Base-by-base conservation (phyloP, 2,888 invertebrate genomes). In the Pristionchus fissidentatus region DNA sequence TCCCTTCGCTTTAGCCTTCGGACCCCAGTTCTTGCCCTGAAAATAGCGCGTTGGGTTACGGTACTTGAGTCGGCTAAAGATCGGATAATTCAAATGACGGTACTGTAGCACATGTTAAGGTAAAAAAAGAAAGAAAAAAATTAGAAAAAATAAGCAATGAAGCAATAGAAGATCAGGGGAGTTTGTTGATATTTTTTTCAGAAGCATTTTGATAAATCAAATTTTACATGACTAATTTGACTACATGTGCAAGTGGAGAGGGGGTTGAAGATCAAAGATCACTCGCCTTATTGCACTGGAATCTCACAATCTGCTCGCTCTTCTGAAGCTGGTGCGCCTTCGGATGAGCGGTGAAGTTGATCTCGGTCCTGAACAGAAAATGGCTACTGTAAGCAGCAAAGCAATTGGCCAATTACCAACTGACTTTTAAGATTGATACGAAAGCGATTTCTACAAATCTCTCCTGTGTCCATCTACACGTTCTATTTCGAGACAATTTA, bases 11-110 rank as follows among this genome's bases (percentile, higher is more conserved):
- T 92, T 91, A 32, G 87, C 83, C 70, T 90, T 86, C 43, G 92
- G 92, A 10, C 92, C 92, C 90, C 91, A 91, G 84, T 92, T 92
- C 83, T 91, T 91, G n/a, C 92, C 92, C 84, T 86, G 73, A 32
- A 84, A 60, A 60, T 55, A n/a, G n/a, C n/a, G n/a, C n/a, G n/a
- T n/a, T n/a, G n/a, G n/a, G n/a, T n/a, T n/a, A n/a, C n/a, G 22
- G 38, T 8, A 55, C n/a, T n/a, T 29, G 22, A 1, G 84, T 41
- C 3, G 22, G 32, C 62, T 32, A 46, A 15, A 10, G 7, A 46
- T 15, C 46, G 46, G 7, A 46, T 7, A 3, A 10, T 83, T 22
- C 0, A 32, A 19, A 52, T 46, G 43, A 22, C 26, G 55, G 35
- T 29, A 26, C n/a, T 35, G 41, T 4, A 83, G 49, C 55, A 7